Conservation (phyloP, 2,888 invertebrate species). For the Cantharis rustica region DNA sequence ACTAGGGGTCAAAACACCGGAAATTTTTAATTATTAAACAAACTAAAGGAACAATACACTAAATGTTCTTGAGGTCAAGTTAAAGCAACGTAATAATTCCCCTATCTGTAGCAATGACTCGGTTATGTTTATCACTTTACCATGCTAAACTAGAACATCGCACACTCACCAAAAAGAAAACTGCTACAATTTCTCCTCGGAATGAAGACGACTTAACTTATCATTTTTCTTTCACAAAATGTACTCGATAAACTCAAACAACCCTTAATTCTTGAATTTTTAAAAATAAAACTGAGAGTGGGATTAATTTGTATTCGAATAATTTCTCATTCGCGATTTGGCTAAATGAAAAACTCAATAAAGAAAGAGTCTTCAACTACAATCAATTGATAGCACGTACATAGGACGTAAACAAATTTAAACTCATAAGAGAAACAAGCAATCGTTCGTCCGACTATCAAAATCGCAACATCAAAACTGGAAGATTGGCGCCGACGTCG, state of each 20-base stretch:
- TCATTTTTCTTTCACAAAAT: conserved; percentile 1
- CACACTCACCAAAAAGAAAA: conserved; percentile 24
- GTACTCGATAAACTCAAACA: background rate
- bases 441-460: conserved; percentile 23
- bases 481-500: conserved; percentile 45
- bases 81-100: conserved; percentile 24
- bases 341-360: background rate
- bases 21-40: conserved; percentile 28
- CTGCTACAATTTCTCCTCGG: conserved; percentile 14
- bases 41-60: conserved; percentile 25
- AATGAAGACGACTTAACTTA: background rate
- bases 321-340: background rate
- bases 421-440: conserved; percentile 11
- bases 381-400: background rate
- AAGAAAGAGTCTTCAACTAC: background rate
- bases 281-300: background rate
- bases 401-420: conserved; percentile 22
- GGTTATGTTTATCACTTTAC: conserved; percentile 12
- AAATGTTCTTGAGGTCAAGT: conserved; percentile 31
- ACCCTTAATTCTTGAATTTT: background rate
- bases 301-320: background rate
- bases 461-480: conserved; percentile 40
- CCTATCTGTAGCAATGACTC: conserved; percentile 25
- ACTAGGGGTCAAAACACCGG: conserved; percentile 27
- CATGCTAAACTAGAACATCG: conserved; percentile 14